Evolutionary conservation across 1,140 invertebrate genomes (phyloP).

Genomic region (Drosophila subobscura): DNA sequence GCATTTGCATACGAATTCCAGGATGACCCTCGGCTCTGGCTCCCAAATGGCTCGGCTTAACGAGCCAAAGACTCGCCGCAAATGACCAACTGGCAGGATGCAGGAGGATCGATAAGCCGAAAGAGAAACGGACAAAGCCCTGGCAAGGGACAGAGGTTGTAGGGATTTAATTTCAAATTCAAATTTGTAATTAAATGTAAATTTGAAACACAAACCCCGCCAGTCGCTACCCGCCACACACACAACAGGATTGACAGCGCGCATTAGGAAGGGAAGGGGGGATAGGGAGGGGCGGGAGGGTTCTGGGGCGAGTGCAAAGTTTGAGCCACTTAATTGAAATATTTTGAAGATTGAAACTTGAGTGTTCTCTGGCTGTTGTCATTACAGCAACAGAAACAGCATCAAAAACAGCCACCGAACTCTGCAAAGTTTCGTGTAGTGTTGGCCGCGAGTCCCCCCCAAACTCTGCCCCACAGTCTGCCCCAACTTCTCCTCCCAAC

Average conservation of each 20-base stretch:
- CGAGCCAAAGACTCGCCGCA: conserved; percentile 56
- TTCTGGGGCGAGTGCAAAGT: conserved; percentile 64
- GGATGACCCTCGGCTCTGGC: conserved; percentile 13
- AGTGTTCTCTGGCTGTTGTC: conserved; percentile 37
- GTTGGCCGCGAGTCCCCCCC: conserved; percentile 27
- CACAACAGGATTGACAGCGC: conserved; percentile 34
- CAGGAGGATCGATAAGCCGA: conserved; percentile 54
- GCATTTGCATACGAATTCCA: conserved; percentile 53
- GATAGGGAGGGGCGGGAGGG: conserved; percentile 9
- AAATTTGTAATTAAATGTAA: conserved; percentile 80
- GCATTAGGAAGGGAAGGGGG: conserved; percentile 13
- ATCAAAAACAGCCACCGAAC: conserved; percentile 22
- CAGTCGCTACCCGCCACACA: background rate
- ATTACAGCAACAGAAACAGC: conserved; percentile 58
- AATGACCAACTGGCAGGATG: conserved; percentile 40
- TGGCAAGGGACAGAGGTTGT: background rate
- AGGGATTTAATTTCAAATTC: conserved; percentile 61
- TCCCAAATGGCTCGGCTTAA: conserved; percentile 63
- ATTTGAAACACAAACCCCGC: conserved; percentile 52
- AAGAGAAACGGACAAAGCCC: conserved; percentile 31
- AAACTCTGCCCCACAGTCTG: background rate
- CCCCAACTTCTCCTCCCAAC: background rate
- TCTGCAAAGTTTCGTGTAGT: conserved; percentile 53
- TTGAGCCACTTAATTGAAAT: conserved; percentile 80
- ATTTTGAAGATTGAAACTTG: conserved; percentile 78